These are phyloP conservation scores for Brachycybe producta DNA, from an alignment of 2,888 invertebrate genomes.

Conservation along the genomic window DNA sequence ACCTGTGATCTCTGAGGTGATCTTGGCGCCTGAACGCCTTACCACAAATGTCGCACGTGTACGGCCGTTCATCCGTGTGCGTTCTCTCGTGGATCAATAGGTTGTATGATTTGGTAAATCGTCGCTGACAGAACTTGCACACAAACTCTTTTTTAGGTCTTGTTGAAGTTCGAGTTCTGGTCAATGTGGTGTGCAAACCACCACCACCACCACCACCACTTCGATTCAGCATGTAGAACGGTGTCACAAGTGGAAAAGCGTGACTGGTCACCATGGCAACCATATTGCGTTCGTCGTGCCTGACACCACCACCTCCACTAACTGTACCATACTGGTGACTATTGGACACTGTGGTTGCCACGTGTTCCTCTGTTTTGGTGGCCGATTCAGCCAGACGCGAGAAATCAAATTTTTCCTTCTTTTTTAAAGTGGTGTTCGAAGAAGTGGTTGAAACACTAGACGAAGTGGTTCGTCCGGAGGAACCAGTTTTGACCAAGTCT, in stretches of 20 bases:
- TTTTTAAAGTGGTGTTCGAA: not conserved
- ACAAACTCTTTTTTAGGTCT: slow-evolving; percentile 44
- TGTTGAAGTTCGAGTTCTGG: slow-evolving; percentile 24
- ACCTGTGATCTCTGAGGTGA: slow-evolving; percentile 33
- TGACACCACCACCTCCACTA: not conserved
- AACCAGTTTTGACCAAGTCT: not conserved
- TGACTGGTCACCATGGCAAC: slow-evolving; percentile 16
- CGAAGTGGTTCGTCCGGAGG: not conserved
- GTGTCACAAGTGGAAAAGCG: slow-evolving; percentile 15
- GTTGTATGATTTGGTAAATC: slow-evolving; percentile 46
- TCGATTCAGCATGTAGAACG: slow-evolving; percentile 15
- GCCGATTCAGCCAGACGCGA: slow-evolving; percentile 26
- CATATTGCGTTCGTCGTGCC: not conserved
- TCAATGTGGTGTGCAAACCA: slow-evolving; percentile 9
- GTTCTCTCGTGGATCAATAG: slow-evolving; percentile 45
- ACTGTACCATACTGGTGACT: not conserved
- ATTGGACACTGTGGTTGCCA: not conserved
- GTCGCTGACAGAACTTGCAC: slow-evolving; percentile 42
- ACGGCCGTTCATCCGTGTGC: slow-evolving; percentile 46
- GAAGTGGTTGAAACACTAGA: too few relatives aligned
- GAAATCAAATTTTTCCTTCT: slow-evolving; percentile 24
- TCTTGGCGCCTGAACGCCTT: slow-evolving; percentile 46
- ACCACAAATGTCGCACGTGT: slow-evolving; percentile 43
- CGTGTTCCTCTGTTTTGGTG: slow-evolving; percentile 15
- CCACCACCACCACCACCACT: not conserved